Evolutionary conservation across 2,888 invertebrate genomes (phyloP).

Genomic region (Limenitis camilla): DNA sequence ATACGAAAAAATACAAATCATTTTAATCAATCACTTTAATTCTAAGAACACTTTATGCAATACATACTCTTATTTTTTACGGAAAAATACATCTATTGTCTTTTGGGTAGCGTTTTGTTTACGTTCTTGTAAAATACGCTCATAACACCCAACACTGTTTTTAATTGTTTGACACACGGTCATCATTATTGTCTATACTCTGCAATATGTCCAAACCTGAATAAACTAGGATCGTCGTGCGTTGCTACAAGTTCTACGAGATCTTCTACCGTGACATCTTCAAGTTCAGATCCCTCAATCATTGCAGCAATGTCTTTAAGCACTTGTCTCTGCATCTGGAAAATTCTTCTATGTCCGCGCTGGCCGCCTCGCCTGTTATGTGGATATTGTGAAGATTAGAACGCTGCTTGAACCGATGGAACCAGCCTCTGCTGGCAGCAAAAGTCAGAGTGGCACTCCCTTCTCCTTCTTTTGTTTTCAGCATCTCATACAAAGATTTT

Average conservation of each 20-base stretch:
- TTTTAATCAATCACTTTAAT: background rate
- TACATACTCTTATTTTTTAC: no score
- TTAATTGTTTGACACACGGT: background rate
- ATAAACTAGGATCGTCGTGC: no score
- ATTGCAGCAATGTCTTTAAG: conserved; percentile 20
- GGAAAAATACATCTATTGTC: conserved; percentile 18
- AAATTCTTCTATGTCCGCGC: conserved; percentile 25
- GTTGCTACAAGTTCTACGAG: no score
- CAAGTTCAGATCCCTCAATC: conserved; percentile 23
- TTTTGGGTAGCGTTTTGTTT: background rate
- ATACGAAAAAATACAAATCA: background rate
- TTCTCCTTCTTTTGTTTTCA: background rate
- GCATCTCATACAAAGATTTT: background rate
- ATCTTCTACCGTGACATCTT: conserved; percentile 19
- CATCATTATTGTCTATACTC: conserved; percentile 10
- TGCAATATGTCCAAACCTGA: conserved; percentile 15
- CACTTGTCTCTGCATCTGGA: conserved; percentile 20
- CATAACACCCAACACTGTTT: background rate
- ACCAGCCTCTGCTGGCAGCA: conserved; percentile 25
- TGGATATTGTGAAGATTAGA: conserved; percentile 22
- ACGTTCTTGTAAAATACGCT: background rate
- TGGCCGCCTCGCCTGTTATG: conserved; percentile 24
- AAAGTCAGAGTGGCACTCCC: conserved; percentile 6
- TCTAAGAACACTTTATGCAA: background rate
- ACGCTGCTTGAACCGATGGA: conserved; percentile 22